These are phyloP conservation scores for Cataglyphis altisquamis DNA, from an alignment of 2,888 invertebrate species.

Conservation along the genomic window DNA sequence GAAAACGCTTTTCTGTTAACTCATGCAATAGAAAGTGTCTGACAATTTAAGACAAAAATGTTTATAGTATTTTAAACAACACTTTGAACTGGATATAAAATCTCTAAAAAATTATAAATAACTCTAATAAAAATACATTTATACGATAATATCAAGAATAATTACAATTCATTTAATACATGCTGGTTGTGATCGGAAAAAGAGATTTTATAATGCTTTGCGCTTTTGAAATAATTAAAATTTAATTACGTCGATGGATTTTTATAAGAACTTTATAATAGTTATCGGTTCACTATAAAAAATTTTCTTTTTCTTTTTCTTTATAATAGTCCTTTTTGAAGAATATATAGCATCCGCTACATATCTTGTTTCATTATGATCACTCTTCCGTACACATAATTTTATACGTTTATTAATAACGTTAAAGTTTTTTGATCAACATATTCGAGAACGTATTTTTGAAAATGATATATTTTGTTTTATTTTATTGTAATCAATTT, in stretches of 20 bases:
- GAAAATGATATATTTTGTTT: background rate
- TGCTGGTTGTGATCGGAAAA: background rate
- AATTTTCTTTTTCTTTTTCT: background rate
- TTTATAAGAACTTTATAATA: slow-evolving; percentile 14
- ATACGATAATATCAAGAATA: background rate
- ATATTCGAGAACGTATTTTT: background rate
- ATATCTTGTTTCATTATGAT: slow-evolving; percentile 18
- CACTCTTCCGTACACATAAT: slow-evolving; percentile 22
- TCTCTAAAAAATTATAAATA: background rate
- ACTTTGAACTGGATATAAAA: background rate
- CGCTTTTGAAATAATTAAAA: slow-evolving; percentile 2
- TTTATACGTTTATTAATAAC: slow-evolving; percentile 25
- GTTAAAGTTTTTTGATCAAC: background rate
- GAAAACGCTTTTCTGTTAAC: background rate
- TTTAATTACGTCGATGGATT: background rate
- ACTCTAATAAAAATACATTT: background rate
- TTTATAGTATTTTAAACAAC: background rate
- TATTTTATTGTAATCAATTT: background rate
- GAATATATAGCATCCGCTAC: slow-evolving; percentile 1
- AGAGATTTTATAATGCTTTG: background rate
- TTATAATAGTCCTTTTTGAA: background rate
- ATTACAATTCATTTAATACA: slow-evolving; percentile 2
- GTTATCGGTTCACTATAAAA: background rate
- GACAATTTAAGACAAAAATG: background rate
- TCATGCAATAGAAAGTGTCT: background rate